These are phyloP conservation scores for Hylia prasina DNA, from an alignment of 2,113 vertebrate genomes.

Conservation along the genomic window DNA sequence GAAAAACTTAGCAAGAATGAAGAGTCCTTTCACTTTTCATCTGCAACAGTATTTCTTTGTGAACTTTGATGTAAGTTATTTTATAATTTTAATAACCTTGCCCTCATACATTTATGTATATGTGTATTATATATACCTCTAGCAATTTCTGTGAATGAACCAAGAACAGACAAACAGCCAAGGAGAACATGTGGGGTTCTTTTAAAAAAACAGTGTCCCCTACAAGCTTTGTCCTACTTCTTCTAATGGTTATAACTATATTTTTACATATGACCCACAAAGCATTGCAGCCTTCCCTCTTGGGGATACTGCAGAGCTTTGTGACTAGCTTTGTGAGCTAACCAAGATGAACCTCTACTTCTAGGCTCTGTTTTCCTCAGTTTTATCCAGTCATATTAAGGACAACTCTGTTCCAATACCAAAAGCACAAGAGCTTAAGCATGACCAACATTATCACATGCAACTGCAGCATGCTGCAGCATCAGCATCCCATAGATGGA, in stretches of 20 bases:
- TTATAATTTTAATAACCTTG: not conserved
- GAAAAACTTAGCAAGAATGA: not conserved
- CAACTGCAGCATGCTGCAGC: not conserved
- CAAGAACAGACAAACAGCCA: not conserved
- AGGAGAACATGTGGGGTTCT: not conserved
- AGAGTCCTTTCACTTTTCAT: not conserved
- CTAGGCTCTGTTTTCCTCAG: not conserved
- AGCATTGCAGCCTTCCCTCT: not conserved
- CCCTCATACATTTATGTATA: not conserved
- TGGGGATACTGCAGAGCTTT: not conserved
- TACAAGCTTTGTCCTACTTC: not conserved
- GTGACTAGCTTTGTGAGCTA: not conserved
- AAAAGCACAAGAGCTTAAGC: not conserved
- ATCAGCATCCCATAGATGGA: not conserved
- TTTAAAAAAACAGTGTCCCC: not conserved
- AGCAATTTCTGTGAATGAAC: not conserved
- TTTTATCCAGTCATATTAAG: not conserved
- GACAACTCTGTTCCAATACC: not conserved
- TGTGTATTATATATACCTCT: not conserved
- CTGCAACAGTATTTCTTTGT: not conserved
- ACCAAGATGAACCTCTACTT: not conserved
- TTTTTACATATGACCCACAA: not conserved
- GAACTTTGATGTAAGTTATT: not conserved
- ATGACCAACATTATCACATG: rapidly evolving
- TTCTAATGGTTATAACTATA: not conserved